These are phyloP conservation scores for Camponotus vicinus DNA, from an alignment of 1,140 invertebrate species.

Conservation along the genomic window DNA sequence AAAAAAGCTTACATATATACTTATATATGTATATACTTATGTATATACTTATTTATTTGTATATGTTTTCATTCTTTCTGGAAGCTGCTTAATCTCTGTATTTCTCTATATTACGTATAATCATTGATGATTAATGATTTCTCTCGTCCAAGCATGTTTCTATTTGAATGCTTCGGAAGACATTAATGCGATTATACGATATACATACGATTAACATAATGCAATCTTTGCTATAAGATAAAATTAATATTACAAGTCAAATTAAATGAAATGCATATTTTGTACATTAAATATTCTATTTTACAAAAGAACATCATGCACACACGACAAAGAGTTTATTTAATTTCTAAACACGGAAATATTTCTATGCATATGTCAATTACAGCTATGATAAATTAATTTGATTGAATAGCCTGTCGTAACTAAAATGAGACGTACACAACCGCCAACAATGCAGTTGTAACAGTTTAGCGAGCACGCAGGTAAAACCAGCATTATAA, in stretches of 20 bases:
- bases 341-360: not conserved
- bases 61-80: not conserved
- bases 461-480: constrained; percentile 84
- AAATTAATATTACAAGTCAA: constrained; percentile 2
- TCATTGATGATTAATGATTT: not conserved
- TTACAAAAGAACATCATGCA: not conserved
- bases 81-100: not conserved
- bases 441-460: constrained; percentile 66
- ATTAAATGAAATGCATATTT: not conserved
- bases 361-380: not conserved
- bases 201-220: not conserved
- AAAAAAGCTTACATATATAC: no score
- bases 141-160: not conserved
- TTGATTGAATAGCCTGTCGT: not conserved
- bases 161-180: not conserved
- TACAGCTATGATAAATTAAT: not conserved
- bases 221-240: not conserved
- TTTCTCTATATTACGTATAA: not conserved
- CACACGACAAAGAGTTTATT: not conserved
- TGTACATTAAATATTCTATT: not conserved
- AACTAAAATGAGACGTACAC: no score
- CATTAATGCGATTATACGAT: not conserved
- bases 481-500: constrained; percentile 88
- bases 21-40: not conserved
- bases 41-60: not conserved